These are phyloP conservation scores for Zaprionus capensis DNA, from an alignment of 1,140 invertebrate genomes.

Conservation along the genomic window DNA sequence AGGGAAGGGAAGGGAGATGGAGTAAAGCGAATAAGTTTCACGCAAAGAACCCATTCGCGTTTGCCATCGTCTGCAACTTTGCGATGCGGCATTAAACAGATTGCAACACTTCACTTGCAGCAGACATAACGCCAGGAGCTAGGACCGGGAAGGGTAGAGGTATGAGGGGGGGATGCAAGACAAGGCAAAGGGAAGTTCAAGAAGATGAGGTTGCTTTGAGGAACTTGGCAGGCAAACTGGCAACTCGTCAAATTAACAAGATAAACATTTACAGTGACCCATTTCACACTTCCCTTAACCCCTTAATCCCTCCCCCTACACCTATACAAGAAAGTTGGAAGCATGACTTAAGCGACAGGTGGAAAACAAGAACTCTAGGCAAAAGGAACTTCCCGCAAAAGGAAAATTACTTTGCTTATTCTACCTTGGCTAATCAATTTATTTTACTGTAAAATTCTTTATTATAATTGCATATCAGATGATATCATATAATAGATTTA, in stretches of 20 bases:
- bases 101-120: conserved; percentile 40
- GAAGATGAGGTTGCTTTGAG: not conserved
- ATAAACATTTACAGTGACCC: conserved; percentile 3
- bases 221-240: not conserved
- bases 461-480: no score
- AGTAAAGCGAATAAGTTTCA: conserved; percentile 7
- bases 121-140: not conserved
- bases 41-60: conserved; percentile 21
- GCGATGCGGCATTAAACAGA: conserved; percentile 43
- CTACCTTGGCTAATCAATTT: not conserved
- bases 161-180: not conserved
- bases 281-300: not conserved
- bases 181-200: not conserved
- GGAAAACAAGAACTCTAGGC: not conserved
- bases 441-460: not conserved
- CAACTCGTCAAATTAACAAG: conserved; percentile 21
- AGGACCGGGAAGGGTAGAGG: not conserved
- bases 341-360: not conserved
- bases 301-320: no score
- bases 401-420: not conserved
- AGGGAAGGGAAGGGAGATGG: not conserved
- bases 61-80: conserved; percentile 11
- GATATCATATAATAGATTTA: no score
- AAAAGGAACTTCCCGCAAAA: not conserved
- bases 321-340: not conserved